Evolutionary conservation across 2,888 invertebrate species (phyloP).

Genomic region (Malthinus seriepunctatus): DNA sequence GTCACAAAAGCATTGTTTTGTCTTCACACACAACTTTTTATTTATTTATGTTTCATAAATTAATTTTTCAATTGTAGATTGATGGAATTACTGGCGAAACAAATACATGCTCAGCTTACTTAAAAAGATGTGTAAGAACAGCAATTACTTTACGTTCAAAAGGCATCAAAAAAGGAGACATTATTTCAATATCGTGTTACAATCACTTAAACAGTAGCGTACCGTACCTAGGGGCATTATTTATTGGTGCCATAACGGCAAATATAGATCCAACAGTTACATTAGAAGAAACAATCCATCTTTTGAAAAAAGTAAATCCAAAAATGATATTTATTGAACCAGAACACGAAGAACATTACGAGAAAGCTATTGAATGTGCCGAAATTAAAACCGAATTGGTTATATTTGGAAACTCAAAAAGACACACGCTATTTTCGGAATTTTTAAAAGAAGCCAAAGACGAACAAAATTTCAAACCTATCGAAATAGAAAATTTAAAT

Average conservation of each 20-base stretch:
- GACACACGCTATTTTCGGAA: conserved; percentile 30
- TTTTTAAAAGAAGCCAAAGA: conserved; percentile 35
- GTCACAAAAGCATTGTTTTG: too few species aligned
- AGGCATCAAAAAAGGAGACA: conserved; percentile 53
- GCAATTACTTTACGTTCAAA: conserved; percentile 23
- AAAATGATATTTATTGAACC: conserved; percentile 38
- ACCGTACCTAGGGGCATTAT: conserved; percentile 48
- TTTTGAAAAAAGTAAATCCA: conserved; percentile 41
- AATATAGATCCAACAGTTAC: conserved; percentile 41
- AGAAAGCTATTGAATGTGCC: conserved; percentile 31
- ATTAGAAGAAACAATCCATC: conserved; percentile 43
- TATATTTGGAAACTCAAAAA: conserved; percentile 37
- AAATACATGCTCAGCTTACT: conserved; percentile 49
- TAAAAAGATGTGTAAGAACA: conserved; percentile 26
- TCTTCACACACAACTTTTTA: too few species aligned
- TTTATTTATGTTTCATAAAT: not conserved
- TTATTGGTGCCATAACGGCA: conserved; percentile 39
- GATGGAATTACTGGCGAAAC: conserved; percentile 9
- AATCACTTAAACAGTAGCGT: conserved; percentile 54
- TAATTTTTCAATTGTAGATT: not conserved
- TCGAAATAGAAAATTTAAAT: conserved; percentile 12
- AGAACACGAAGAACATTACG: conserved; percentile 35
- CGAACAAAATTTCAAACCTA: conserved; percentile 30
- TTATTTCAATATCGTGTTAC: conserved; percentile 55
- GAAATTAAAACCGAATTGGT: conserved; percentile 39